Percentiles rank a stretch among this genome's conserved stretches.
Evolutionary conservation across 1,140 invertebrate species (phyloP).

Genomic region (Onthophagus taurus): DNA sequence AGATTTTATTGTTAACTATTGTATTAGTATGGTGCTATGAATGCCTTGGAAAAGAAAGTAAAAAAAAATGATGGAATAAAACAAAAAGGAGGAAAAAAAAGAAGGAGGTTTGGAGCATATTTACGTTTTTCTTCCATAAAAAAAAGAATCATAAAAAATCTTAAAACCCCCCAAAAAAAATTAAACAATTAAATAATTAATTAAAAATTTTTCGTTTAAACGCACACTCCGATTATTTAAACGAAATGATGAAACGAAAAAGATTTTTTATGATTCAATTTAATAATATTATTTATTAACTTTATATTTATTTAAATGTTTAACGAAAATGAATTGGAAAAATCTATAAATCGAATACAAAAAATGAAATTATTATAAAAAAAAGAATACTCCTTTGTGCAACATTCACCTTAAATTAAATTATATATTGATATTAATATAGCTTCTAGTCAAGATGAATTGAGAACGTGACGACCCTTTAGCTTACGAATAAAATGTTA

Average conservation of each 20-base stretch:
- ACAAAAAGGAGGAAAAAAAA: constrained; percentile 4
- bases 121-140: not conserved
- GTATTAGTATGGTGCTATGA: constrained; percentile 35
- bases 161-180: not conserved
- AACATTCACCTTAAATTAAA: constrained; percentile 28
- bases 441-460: constrained; percentile 38
- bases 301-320: not conserved
- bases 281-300: not conserved
- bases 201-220: too few relatives aligned
- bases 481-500: constrained; percentile 35
- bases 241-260: too few relatives aligned
- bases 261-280: too few relatives aligned
- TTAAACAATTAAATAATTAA: too few relatives aligned
- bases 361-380: constrained; percentile 14
- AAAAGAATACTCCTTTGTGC: constrained; percentile 28
- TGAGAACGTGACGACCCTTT: constrained; percentile 34
- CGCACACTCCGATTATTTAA: too few relatives aligned
- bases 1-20: constrained; percentile 34
- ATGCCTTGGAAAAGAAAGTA: constrained; percentile 28
- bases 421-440: constrained; percentile 27
- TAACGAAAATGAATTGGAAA: not conserved
- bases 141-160: constrained; percentile 4
- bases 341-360: constrained; percentile 2
- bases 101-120: constrained; percentile 9
- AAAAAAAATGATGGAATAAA: constrained; percentile 20